Percentiles rank a stretch among this genome's conserved stretches.
Evolutionary conservation across 1,140 invertebrate genomes (phyloP).

Genomic region (Aphis craccivora): DNA sequence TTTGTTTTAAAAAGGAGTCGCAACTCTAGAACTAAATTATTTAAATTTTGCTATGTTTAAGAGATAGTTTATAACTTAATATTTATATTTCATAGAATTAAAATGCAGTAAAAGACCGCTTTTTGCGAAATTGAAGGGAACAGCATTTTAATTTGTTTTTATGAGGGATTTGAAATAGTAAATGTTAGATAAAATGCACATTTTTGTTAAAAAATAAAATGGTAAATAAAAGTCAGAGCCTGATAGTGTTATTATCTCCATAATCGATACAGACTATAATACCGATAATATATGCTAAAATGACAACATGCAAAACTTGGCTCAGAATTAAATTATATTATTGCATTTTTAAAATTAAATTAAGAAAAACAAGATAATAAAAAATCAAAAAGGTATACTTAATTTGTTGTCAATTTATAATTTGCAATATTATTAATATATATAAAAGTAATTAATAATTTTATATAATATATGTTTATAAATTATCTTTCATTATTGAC

Average conservation of each 20-base stretch:
- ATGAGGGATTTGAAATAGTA: not conserved
- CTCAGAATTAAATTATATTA: not conserved
- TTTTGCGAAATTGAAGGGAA: not conserved
- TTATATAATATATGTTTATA: not conserved
- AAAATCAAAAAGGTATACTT: not conserved
- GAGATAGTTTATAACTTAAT: not conserved
- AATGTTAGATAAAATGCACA: not conserved
- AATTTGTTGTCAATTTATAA: not conserved
- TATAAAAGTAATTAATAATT: not conserved
- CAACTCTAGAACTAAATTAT: not conserved
- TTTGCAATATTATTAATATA: not conserved
- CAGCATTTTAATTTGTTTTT: not conserved
- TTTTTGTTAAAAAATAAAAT: not conserved
- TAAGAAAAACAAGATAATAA: not conserved
- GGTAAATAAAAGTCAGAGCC: not conserved
- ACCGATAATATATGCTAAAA: not conserved
- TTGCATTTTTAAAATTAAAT: no score
- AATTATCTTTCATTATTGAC: not conserved
- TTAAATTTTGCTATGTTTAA: not conserved
- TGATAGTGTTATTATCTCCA: not conserved
- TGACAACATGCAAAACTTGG: not conserved
- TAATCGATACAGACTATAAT: not conserved
- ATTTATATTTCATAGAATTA: constrained; percentile 4
- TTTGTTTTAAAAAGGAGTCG: not conserved
- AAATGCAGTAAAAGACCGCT: not conserved